Percentiles rank a stretch among this genome's conserved stretches.
Conservation (phyloP, 2,113 vertebrate species). For the Tragulus kanchil region DNA sequence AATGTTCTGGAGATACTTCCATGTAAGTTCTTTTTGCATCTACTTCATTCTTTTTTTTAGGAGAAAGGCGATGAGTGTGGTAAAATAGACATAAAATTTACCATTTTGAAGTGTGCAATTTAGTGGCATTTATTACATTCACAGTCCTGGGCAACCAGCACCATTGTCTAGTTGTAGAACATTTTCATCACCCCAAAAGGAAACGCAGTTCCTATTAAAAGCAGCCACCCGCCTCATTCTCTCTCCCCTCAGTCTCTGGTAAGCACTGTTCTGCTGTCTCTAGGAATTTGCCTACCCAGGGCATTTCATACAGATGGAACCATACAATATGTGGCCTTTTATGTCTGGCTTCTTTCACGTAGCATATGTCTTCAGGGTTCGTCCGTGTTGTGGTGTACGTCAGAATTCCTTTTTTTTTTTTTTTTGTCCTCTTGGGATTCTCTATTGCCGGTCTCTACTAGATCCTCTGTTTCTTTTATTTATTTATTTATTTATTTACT, state of each 20-base stretch:
- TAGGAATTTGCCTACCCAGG: neutral
- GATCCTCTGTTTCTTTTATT: too few species aligned
- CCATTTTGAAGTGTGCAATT: neutral
- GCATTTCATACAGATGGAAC: neutral
- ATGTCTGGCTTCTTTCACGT: neutral
- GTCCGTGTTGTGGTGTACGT: neutral
- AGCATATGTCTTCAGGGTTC: neutral
- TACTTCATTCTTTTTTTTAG: neutral
- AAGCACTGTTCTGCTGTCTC: neutral
- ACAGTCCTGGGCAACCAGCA: neutral
- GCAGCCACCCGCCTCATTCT: too few species aligned
- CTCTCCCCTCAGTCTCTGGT: neutral
- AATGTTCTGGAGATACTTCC: neutral
- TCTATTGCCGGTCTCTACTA: too few species aligned
- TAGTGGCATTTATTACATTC: neutral
- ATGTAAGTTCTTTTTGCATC: neutral
- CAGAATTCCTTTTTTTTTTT: neutral
- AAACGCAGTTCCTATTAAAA: neutral
- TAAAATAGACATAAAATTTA: neutral
- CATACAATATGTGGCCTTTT: neutral
- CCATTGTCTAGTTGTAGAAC: neutral
- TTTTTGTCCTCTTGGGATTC: too few species aligned
- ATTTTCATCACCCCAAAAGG: neutral
- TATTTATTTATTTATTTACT: too few species aligned
- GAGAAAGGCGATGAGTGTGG: neutral